Base-by-base conservation (phyloP, 2,797 vertebrate species). In the Babyrousa celebensis region DNA sequence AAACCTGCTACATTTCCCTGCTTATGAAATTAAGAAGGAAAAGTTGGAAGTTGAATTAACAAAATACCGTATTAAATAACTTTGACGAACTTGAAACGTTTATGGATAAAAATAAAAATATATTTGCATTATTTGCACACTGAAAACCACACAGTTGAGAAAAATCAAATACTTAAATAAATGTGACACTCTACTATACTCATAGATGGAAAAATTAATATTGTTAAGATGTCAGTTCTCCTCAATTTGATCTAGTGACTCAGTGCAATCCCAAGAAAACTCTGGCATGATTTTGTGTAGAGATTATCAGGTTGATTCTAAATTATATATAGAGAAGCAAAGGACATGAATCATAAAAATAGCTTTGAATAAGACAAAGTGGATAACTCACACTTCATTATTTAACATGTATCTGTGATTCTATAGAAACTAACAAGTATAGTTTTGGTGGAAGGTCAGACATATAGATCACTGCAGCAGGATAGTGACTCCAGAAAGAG, bases 91-190 rank as follows among this genome's bases (percentile, higher is more conserved):
- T n/a, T 56, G 52, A 88, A 63, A 68, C 20, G 56, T 79, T 78
- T 83, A 62, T 67, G 27, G 4, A 32, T 91, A 92, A 96, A 94
- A 54, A 10, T n/a, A n/a, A 71, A 63, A 71, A 54, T 5, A 71
- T 7, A 27, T 62, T 71, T 58, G 1, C 0, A 58, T 79, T 92
- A 79, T 83, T 92, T 90, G 32, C 23, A 54, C 48, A 65, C 5
- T 87, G 70, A 29, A 87, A 93, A 29, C 8, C 77, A 68, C 16
- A 67, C 12, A 60, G 3, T 52, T 32, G 36, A 90, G 29, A 92
- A 82, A 92, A 79, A 60, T 25, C 29, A 83, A 79, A 21, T 21
- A 71, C 14, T 23, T n/a, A 60, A 88, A 84, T 91, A 79, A 91
- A 48, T 87, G 72, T 17, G 12, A 27, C 68, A 6, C 23, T 75